phyloP scores from a whole-genome alignment of 2,113 vertebrate species.

The Bostrychus sinensis region DNA sequence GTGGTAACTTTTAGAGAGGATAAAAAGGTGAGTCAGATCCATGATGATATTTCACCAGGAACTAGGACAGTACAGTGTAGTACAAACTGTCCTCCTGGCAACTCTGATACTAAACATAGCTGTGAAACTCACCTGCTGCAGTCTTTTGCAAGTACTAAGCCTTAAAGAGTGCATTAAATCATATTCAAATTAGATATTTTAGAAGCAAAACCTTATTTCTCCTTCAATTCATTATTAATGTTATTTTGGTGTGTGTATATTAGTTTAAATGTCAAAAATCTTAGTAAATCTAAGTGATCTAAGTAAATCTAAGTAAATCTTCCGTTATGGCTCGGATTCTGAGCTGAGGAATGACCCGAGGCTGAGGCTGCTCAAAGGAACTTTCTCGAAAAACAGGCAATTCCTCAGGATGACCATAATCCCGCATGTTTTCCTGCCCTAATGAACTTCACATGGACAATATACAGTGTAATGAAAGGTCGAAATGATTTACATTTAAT shows the following conservation, averaged over 20 bases:
- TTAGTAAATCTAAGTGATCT: no score
- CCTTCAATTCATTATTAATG: no score
- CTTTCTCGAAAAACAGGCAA: not conserved
- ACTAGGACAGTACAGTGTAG: slow-evolving; percentile 44
- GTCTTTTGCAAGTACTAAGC: not conserved
- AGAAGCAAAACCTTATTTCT: not conserved
- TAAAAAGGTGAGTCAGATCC: no score
- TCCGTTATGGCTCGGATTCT: not conserved
- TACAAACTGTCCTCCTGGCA: slow-evolving; percentile 23
- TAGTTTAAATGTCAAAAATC: no score
- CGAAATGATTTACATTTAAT: no score
- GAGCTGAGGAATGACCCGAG: not conserved
- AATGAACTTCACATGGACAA: not conserved
- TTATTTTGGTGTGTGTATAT: no score
- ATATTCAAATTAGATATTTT: not conserved
- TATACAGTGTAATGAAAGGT: not conserved
- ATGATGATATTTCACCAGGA: slow-evolving; percentile 34
- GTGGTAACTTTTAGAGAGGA: no score
- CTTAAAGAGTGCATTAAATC: not conserved
- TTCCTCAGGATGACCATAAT: not conserved
- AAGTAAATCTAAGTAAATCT: no score
- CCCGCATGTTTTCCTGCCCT: not conserved
- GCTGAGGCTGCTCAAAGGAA: not conserved
- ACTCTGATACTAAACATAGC: slow-evolving; percentile 50
- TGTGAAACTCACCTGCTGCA: slow-evolving; percentile 33